These are phyloP conservation scores for Wasmannia auropunctata DNA, from an alignment of 1,140 invertebrate genomes.

Conservation along the genomic window DNA sequence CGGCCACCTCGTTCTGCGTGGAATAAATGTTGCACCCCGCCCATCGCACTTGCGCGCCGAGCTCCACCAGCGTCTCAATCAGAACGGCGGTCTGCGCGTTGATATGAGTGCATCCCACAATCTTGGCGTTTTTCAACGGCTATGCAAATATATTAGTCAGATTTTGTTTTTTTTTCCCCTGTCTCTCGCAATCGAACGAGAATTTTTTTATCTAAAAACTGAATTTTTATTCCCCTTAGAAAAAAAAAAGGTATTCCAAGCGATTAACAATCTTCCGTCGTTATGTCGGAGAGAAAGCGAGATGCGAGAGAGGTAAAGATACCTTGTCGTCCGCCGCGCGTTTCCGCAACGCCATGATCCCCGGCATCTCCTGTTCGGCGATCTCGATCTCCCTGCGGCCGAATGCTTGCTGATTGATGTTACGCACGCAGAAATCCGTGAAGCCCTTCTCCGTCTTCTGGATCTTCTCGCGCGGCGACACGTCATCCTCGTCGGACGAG, in stretches of 20 bases:
- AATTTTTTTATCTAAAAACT: slow-evolving; percentile 21
- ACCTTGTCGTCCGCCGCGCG: slow-evolving; percentile 95
- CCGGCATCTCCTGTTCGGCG: slow-evolving; percentile 99
- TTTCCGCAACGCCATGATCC: slow-evolving; percentile 97
- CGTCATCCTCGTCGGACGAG: slow-evolving; percentile 93
- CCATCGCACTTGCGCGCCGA: slow-evolving; percentile 97
- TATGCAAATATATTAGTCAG: slow-evolving; percentile 58
- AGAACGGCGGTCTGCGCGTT: slow-evolving; percentile 99
- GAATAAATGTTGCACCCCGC: slow-evolving; percentile 99
- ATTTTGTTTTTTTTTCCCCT: neutral
- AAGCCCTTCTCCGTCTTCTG: slow-evolving; percentile 93
- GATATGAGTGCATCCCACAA: slow-evolving; percentile 99
- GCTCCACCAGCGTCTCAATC: slow-evolving; percentile 95
- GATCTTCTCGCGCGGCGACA: slow-evolving; percentile 94
- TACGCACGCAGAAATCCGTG: slow-evolving; percentile 96
- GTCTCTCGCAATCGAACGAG: slow-evolving; percentile 7
- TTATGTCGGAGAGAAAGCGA: neutral
- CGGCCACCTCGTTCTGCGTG: slow-evolving; percentile 98
- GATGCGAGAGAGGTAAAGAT: slow-evolving; percentile 1
- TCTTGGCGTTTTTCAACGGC: slow-evolving; percentile 97
- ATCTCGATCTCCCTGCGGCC: slow-evolving; percentile 98
- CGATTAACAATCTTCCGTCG: neutral
- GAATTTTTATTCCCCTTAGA: neutral
- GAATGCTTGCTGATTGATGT: slow-evolving; percentile 96
- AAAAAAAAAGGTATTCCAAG: neutral